Conservation (phyloP, 2,797 vertebrate genomes). For the Protosalanx chinensis region DNA sequence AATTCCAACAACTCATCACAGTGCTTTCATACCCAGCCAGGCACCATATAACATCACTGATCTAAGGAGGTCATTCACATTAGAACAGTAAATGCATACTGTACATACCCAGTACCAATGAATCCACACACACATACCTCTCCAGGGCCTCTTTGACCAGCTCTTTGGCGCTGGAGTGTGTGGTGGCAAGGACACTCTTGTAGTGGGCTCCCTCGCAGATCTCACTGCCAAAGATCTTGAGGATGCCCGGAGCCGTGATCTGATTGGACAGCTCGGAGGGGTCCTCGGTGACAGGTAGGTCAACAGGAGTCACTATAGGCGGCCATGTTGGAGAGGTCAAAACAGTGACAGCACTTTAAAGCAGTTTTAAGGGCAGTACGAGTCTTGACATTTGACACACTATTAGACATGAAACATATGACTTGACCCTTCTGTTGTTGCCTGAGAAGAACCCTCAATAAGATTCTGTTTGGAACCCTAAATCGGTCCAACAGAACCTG, state of each 20-base stretch:
- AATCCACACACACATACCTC: conserved; percentile 60
- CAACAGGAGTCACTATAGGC: conserved; percentile 50
- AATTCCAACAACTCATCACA: conserved; percentile 7
- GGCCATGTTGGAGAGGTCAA: background rate
- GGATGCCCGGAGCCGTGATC: conserved; percentile 77
- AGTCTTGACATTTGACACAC: no score
- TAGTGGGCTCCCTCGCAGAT: conserved; percentile 80
- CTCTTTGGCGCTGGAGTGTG: conserved; percentile 76
- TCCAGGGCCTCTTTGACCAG: conserved; percentile 80
- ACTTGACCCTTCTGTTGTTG: no score
- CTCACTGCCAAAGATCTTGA: conserved; percentile 81
- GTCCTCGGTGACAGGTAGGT: conserved; percentile 58
- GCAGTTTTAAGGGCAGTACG: no score
- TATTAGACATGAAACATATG: no score
- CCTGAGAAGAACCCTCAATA: no score
- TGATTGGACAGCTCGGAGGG: conserved; percentile 79
- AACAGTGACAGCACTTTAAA: background rate
- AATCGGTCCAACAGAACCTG: no score
- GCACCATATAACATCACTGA: no score
- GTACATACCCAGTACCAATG: background rate
- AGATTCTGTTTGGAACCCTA: no score
- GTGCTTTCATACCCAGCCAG: no score
- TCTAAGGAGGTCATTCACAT: background rate
- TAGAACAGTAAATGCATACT: conserved; percentile 9
- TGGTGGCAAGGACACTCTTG: conserved; percentile 80